Conservation (phyloP, 2,113 vertebrate species). For the Herpetotheres cachinnans region DNA sequence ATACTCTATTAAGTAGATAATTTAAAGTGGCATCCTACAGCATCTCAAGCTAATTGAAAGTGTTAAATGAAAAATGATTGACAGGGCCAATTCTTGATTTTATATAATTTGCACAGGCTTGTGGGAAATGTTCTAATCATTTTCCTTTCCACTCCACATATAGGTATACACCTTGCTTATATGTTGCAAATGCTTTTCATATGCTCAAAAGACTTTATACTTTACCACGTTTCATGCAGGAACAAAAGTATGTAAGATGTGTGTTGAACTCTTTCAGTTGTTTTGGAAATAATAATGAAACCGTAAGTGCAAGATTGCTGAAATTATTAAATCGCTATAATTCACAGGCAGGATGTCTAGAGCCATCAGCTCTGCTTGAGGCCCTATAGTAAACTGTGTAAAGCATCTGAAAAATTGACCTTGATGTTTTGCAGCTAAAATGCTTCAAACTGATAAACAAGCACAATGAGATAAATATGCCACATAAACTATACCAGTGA, state of each 20-base stretch:
- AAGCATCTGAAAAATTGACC: slow-evolving; percentile 30
- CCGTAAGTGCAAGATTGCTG: background rate
- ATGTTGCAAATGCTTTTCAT: background rate
- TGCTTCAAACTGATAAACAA: slow-evolving; percentile 6
- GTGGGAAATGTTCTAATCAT: slow-evolving; percentile 19
- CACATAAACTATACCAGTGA: background rate
- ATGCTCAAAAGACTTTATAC: background rate
- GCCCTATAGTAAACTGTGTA: background rate
- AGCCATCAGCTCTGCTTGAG: slow-evolving; percentile 14
- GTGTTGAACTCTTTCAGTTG: background rate
- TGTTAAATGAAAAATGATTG: slow-evolving; percentile 52
- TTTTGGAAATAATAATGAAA: slow-evolving; percentile 37
- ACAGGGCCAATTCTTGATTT: background rate
- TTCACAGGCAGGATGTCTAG: background rate
- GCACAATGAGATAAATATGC: background rate
- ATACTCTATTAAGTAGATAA: slow-evolving; percentile 50
- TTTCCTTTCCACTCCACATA: background rate
- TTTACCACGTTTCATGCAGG: background rate
- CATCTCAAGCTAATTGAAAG: slow-evolving; percentile 57
- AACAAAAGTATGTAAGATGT: background rate
- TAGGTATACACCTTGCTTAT: background rate
- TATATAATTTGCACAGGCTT: background rate
- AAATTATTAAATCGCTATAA: slow-evolving; percentile 18
- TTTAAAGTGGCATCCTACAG: slow-evolving; percentile 53
- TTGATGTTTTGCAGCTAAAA: slow-evolving; percentile 29